phyloP scores from a whole-genome alignment of 2,113 vertebrate genomes.

The Epinephelus fuscoguttatus region DNA sequence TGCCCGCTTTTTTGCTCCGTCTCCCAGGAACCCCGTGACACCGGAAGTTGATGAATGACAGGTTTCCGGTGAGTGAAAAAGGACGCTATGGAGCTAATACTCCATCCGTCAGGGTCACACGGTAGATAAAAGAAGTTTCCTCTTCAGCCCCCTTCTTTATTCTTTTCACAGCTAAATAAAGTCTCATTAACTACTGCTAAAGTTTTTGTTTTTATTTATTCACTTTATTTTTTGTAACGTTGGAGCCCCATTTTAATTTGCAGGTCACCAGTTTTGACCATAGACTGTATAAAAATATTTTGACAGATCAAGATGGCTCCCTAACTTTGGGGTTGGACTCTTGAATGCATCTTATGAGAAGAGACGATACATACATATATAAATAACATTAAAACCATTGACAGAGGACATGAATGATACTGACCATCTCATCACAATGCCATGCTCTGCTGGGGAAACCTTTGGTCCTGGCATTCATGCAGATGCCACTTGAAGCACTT shows the following conservation, averaged over 20 bases:
- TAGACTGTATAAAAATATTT: too few relatives aligned
- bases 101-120: neutral
- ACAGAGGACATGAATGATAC: too few relatives aligned
- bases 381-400: too few relatives aligned
- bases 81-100: neutral
- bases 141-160: neutral
- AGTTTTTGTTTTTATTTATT: too few relatives aligned
- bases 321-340: too few relatives aligned
- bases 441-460: too few relatives aligned
- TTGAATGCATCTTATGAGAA: too few relatives aligned
- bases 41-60: slow-evolving; percentile 76
- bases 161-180: neutral
- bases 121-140: neutral
- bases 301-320: too few relatives aligned
- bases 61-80: slow-evolving; percentile 54
- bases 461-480: too few relatives aligned
- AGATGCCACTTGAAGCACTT: too few relatives aligned
- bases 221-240: neutral
- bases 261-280: neutral
- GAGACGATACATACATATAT: too few relatives aligned
- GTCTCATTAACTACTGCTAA: neutral
- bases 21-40: slow-evolving; percentile 74
- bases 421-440: too few relatives aligned
- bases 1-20: slow-evolving; percentile 80
- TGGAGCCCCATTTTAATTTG: neutral